Evolutionary conservation across 2,888 invertebrate species (phyloP).

Genomic region (Tenthredo distinguenda): DNA sequence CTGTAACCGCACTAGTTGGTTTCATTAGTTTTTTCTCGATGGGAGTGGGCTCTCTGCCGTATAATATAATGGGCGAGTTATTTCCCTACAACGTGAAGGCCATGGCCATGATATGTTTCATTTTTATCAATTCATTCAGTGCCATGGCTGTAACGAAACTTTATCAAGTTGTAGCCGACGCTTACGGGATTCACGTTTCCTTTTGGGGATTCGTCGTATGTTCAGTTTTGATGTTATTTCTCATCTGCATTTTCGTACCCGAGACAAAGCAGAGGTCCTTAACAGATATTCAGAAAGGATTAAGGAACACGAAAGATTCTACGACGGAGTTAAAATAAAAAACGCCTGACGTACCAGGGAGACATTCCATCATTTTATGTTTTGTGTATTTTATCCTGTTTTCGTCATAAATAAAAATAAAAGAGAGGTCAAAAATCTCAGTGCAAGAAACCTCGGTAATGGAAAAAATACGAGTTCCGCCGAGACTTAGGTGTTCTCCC

Average conservation of each 20-base stretch:
- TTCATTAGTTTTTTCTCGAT: constrained; percentile 17
- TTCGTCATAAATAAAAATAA: neutral
- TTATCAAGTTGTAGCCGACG: constrained; percentile 66
- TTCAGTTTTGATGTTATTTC: constrained; percentile 53
- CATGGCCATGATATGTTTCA: constrained; percentile 63
- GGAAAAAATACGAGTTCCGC: neutral
- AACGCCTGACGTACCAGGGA: neutral
- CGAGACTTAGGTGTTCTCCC: neutral
- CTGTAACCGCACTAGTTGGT: constrained; percentile 53
- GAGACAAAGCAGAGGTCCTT: constrained; percentile 74
- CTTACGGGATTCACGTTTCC: constrained; percentile 68
- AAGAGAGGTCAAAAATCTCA: neutral
- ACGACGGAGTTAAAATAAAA: neutral
- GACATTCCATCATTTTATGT: neutral
- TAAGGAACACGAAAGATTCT: constrained; percentile 49
- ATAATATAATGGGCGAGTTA: constrained; percentile 51
- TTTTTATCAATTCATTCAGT: constrained; percentile 64
- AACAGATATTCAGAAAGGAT: constrained; percentile 71
- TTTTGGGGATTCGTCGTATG: constrained; percentile 68
- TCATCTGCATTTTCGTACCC: constrained; percentile 65
- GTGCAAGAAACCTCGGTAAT: neutral
- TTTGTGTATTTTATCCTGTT: neutral
- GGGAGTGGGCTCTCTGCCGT: constrained; percentile 53
- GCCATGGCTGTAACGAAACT: constrained; percentile 64
- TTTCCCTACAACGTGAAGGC: constrained; percentile 53